phyloP scores from a whole-genome alignment of 2,113 vertebrate genomes.

The Bambusicola thoracicus region DNA sequence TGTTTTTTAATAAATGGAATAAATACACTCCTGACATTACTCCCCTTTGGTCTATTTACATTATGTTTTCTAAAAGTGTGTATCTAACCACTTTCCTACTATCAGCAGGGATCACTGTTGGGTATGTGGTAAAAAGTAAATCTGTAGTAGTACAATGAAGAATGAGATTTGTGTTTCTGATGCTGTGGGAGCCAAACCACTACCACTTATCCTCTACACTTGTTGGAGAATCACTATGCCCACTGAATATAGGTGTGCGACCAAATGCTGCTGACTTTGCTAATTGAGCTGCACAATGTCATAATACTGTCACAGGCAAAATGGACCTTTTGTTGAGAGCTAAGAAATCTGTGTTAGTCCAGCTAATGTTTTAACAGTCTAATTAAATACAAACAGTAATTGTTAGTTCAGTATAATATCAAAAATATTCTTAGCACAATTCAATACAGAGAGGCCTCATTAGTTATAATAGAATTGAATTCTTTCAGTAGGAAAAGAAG shows the following conservation, averaged over 20 bases:
- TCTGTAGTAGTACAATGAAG: background rate
- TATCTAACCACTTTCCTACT: background rate
- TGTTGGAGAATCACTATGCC: background rate
- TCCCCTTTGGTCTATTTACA: background rate
- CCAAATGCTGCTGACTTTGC: background rate
- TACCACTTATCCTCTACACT: no score
- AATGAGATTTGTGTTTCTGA: background rate
- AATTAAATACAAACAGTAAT: background rate
- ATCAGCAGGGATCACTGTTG: background rate
- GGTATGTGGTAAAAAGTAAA: background rate
- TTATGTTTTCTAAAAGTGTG: background rate
- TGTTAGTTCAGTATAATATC: background rate
- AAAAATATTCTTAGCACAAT: background rate
- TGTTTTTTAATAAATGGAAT: background rate
- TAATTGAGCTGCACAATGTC: background rate
- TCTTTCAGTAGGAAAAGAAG: background rate
- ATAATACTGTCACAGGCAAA: background rate
- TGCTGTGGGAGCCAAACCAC: background rate
- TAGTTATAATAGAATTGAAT: background rate
- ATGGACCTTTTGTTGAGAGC: background rate
- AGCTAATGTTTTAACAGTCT: background rate
- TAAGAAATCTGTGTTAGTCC: background rate
- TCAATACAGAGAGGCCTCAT: background rate
- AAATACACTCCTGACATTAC: background rate
- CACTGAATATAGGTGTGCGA: no score